Base-by-base conservation (phyloP, 2,113 vertebrate species). In the Corvus hawaiiensis region DNA sequence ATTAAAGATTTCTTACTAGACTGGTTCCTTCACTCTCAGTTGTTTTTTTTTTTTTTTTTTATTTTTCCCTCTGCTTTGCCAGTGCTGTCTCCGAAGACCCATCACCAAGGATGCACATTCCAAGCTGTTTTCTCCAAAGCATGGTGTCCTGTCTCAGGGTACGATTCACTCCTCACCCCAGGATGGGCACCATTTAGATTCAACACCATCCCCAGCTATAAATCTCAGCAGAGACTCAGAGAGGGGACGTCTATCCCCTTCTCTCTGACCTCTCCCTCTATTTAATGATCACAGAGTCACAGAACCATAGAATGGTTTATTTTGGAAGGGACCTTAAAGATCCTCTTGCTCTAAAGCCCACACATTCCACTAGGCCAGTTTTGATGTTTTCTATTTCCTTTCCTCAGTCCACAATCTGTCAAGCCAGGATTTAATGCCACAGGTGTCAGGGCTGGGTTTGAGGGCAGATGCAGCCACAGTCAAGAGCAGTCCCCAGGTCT, bases 1-100 rank as follows among this genome's bases (percentile, higher is more conserved):
- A 98, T 98, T 98, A 98, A 98, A 98, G 97, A 96, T 98, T 98
- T 97, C 97, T 98, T 98, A 98, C 97, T 98, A 98, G 86, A 97
- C 86, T 64, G 77, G 94, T 80, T 91, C 91, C 76, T 91, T 93
- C 95, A 69, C 68, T 96, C 87, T 95, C 91, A 35, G 71, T 71
- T 39, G 87, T 16, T 30, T 81, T 89, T 91, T 97, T 35, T 91
- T 97, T 35, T 35, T 37, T 84, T 89, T 74, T 71, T 97, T 79
- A 54, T 39, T 49, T 91, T 49, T 27, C 41, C 4, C 54, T 28
- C 48, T 75, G 76, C 56, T 87, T 44, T 87, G 66, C 44, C 62
- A 66, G 33, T 1, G 1, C 6, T 26, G 17, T 41, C 39, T 58
- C 76, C 67, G 28, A 28, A 49, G 79, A 61, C 32, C 33, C 3